phyloP scores from a whole-genome alignment of 53 echinoderm and acorn worm species.

The Paelopatides confundens region DNA sequence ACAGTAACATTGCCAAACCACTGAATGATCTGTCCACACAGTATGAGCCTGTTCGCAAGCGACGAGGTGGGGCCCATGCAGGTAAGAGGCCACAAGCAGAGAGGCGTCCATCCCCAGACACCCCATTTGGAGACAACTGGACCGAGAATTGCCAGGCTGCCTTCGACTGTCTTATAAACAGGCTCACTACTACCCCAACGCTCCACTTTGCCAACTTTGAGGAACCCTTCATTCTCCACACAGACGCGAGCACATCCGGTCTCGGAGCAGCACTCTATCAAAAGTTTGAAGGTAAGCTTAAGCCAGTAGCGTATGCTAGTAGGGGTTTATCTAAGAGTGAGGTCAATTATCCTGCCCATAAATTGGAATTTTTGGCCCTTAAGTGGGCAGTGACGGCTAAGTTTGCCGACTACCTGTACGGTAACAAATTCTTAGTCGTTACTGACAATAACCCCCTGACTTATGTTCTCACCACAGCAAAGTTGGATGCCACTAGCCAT shows the following conservation, averaged over 20 bases:
- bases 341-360: constrained; percentile 63
- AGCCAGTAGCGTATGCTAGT: constrained; percentile 71
- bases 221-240: constrained; percentile 73
- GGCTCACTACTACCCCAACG: constrained; percentile 64
- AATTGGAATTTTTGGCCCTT: constrained; percentile 42
- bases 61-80: neutral
- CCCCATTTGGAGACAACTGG: constrained; percentile 65
- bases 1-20: constrained; percentile 66
- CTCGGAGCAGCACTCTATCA: constrained; percentile 77
- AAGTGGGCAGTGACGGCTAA: constrained; percentile 69
- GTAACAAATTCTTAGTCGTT: constrained; percentile 45
- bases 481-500: constrained; percentile 68
- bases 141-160: constrained; percentile 69
- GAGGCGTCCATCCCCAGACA: constrained; percentile 33
- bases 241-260: constrained; percentile 65
- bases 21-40: constrained; percentile 50
- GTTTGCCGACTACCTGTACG: constrained; percentile 66
- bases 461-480: constrained; percentile 64
- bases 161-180: constrained; percentile 58
- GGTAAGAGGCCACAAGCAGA: neutral
- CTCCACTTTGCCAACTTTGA: constrained; percentile 68
- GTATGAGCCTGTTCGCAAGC: constrained; percentile 21
- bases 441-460: constrained; percentile 64
- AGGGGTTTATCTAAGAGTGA: constrained; percentile 69
- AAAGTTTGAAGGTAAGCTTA: constrained; percentile 57